Evolutionary conservation across 92 coral and sea anemone genomes (phyloP), one percentile per base, ranked within the genome.

Genomic region (Isaurus tuberculatus): DNA sequence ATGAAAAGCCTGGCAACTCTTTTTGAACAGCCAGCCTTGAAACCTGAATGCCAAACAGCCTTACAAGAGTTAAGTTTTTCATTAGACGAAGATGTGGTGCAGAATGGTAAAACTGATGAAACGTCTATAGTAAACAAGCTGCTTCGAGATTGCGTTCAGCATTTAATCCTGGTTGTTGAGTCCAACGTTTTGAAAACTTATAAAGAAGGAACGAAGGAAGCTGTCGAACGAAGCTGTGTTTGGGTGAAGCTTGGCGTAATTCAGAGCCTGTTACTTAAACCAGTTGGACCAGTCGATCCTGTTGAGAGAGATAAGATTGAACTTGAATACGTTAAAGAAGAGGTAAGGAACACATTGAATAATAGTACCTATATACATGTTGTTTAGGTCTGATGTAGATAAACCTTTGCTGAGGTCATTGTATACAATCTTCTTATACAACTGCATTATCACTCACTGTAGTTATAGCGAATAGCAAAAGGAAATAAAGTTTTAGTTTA

Each of bases 261-360:
- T 43, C 97, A 90, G 57, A 84, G 90, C 0, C 69, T 88, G 29
- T 27, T 97, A 2, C 83, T 97, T 44, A 73, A 87, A 25, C 99
- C 99, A n/a, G 88, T 92, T 55, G 99, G 99, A 9, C 91, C 94
- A 2, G 99, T 94, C 1, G 99, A 97, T 71, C 99, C 99, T 32
- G 94, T 97, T 37, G 91, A 94, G 63, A 88, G 91, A 79, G 91
- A 64, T 63, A 79, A 83, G 66, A 88, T 94, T 31, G 94, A 91
- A 72, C 90, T 94, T 19, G 88, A 85, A 72, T 84, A 92, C 33
- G 86, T 87, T 2, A 87, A 67, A 43, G 80, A 92, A 14, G 92
- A 85, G 99, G 99, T 94, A 83, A 63, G 85, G 1, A 5, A 34
- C 10, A 32, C 23, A 37, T n/a, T n/a, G n/a, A n/a, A n/a, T n/a